Evolutionary conservation across 2,888 invertebrate species (phyloP).

Genomic region (Aricia artaxerxes): DNA sequence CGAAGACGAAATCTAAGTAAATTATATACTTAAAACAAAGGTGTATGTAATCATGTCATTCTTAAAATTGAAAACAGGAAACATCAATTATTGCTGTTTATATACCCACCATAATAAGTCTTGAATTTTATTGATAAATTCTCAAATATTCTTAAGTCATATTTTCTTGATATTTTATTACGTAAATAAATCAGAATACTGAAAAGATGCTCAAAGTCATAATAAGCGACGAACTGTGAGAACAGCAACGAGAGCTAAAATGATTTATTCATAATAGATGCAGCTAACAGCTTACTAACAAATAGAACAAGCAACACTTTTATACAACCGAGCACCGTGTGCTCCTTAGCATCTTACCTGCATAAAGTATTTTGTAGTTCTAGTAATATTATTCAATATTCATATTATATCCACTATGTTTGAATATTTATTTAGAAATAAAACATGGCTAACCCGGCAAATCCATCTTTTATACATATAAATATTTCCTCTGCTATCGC

Average conservation of each 20-base stretch:
- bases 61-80: too few species aligned
- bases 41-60: too few species aligned
- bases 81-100: too few species aligned
- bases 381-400: not conserved
- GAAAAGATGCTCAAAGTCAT: conserved; percentile 1
- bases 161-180: not conserved
- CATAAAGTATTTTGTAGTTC: not conserved
- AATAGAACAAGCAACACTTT: conserved; percentile 18
- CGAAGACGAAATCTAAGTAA: too few species aligned
- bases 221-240: conserved; percentile 27
- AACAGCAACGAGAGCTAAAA: conserved; percentile 53
- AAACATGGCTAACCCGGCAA: not conserved
- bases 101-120: not conserved
- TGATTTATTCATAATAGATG: conserved; percentile 70
- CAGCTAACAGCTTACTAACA: conserved; percentile 46
- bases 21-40: too few species aligned
- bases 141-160: not conserved
- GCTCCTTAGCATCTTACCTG: not conserved
- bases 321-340: not conserved
- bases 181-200: not conserved
- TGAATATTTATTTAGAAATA: not conserved
- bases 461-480: not conserved
- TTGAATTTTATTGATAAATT: not conserved
- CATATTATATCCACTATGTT: too few species aligned
- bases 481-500: too few species aligned